Conservation (phyloP, 2,888 invertebrate genomes). For the Pegoplata infirma region DNA sequence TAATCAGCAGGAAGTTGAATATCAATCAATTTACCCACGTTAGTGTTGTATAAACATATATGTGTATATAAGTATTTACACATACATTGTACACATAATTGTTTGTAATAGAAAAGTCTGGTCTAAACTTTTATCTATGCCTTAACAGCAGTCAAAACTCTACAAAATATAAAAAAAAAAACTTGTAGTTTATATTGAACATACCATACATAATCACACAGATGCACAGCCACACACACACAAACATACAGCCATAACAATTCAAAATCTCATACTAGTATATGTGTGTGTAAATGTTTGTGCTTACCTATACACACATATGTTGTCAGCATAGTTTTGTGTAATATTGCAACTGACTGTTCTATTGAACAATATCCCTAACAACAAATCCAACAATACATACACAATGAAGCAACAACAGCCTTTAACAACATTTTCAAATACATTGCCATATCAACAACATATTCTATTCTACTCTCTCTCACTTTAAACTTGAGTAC, state of each 20-base stretch:
- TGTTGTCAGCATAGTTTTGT: slow-evolving; percentile 52
- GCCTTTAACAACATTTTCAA: slow-evolving; percentile 16
- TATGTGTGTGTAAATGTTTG: slow-evolving; percentile 10
- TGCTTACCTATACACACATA: slow-evolving; percentile 7
- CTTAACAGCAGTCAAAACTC: slow-evolving; percentile 53
- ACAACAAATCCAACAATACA: slow-evolving; percentile 62
- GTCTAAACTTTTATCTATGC: slow-evolving; percentile 58
- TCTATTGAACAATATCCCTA: slow-evolving; percentile 58
- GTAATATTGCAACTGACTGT: slow-evolving; percentile 60
- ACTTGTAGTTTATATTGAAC: slow-evolving; percentile 35
- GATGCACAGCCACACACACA: background rate
- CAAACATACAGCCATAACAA: slow-evolving; percentile 21
- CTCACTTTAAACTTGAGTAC: slow-evolving; percentile 50
- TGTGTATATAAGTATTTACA: background rate
- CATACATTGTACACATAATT: slow-evolving; percentile 3
- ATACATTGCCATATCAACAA: slow-evolving; percentile 51
- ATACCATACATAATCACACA: slow-evolving; percentile 17
- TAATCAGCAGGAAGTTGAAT: no score
- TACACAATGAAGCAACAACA: slow-evolving; percentile 64
- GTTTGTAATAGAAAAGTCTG: slow-evolving; percentile 39
- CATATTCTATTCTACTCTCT: no score
- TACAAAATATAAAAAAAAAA: no score
- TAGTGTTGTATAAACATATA: no score
- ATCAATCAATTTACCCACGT: no score
- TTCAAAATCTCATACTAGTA: slow-evolving; percentile 30